A percentile compares a stretch with the other conserved stretches of the same genome.
These are phyloP conservation scores for Drosophila aff. DNA, from an alignment of 1,140 invertebrate genomes.

Conservation along the genomic window DNA sequence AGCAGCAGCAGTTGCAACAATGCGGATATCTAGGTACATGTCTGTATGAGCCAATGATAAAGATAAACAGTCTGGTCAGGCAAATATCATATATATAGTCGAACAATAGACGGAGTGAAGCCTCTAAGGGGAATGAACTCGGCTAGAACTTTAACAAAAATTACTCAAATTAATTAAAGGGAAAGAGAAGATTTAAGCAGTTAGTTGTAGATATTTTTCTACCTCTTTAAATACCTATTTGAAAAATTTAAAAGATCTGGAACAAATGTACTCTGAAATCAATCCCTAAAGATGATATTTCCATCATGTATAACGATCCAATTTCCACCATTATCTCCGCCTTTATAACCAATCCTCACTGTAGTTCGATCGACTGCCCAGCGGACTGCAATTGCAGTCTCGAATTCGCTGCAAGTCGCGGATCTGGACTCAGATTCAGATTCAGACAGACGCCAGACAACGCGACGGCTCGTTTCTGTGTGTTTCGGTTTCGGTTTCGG, in stretches of 20 bases:
- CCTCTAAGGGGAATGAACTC: neutral
- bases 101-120: slow-evolving; percentile 26
- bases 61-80: slow-evolving; percentile 58
- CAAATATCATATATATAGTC: slow-evolving; percentile 32
- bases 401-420: slow-evolving; percentile 41
- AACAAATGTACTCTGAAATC: neutral
- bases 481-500: slow-evolving; percentile 35
- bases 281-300: neutral
- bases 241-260: neutral
- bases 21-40: slow-evolving; percentile 42
- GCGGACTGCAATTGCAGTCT: slow-evolving; percentile 37
- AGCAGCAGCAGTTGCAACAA: slow-evolving; percentile 43
- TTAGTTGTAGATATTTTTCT: neutral
- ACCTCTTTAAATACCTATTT: neutral
- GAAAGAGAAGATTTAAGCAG: neutral
- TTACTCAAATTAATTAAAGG: neutral
- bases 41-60: slow-evolving; percentile 41
- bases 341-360: slow-evolving; percentile 6
- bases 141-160: neutral
- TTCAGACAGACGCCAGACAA: slow-evolving; percentile 45
- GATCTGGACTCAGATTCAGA: slow-evolving; percentile 22
- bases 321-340: too few species aligned
- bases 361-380: slow-evolving; percentile 54
- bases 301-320: too few species aligned
- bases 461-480: slow-evolving; percentile 66